phyloP scores from a whole-genome alignment of 2,888 invertebrate genomes.

The Gasteruption jaculator region DNA sequence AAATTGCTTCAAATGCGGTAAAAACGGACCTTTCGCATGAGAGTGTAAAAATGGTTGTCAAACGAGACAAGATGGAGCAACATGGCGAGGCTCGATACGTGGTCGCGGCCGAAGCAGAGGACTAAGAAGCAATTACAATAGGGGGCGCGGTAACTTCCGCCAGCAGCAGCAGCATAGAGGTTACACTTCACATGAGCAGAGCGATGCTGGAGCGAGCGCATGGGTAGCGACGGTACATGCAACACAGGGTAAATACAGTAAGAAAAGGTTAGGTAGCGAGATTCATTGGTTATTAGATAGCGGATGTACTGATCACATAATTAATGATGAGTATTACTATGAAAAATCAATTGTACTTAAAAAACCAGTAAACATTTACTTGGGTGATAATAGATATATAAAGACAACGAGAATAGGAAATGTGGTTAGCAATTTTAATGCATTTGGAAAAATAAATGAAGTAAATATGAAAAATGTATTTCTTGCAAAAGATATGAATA shows the following conservation, averaged over 20 bases:
- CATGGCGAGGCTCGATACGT: slow-evolving; percentile 10
- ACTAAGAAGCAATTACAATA: slow-evolving; percentile 7
- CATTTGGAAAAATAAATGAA: slow-evolving; percentile 9
- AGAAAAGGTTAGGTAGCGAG: too few relatives aligned
- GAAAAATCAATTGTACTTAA: not conserved
- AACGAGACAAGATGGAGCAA: slow-evolving; percentile 5
- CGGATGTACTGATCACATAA: not conserved
- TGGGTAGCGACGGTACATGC: slow-evolving; percentile 8
- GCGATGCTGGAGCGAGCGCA: slow-evolving; percentile 4
- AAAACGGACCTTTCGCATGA: slow-evolving; percentile 20
- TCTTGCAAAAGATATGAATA: slow-evolving; percentile 9
- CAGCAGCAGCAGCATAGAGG: slow-evolving; percentile 1
- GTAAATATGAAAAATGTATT: slow-evolving; percentile 11
- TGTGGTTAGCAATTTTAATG: slow-evolving; percentile 7
- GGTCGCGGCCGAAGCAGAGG: slow-evolving; percentile 10
- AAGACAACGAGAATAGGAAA: slow-evolving; percentile 16
- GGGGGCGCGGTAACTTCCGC: slow-evolving; percentile 5
- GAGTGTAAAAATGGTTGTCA: slow-evolving; percentile 18
- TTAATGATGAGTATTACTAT: not conserved
- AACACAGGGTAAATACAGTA: too few relatives aligned
- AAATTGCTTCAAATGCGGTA: slow-evolving; percentile 18
- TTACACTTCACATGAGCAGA: slow-evolving; percentile 4
- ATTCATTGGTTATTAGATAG: not conserved
- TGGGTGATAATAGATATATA: not conserved
- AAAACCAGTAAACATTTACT: not conserved